A percentile compares a stretch with the other conserved stretches of the same genome.
phyloP scores from a whole-genome alignment of 2,113 vertebrate species.

The Rhodinocichla rosea region DNA sequence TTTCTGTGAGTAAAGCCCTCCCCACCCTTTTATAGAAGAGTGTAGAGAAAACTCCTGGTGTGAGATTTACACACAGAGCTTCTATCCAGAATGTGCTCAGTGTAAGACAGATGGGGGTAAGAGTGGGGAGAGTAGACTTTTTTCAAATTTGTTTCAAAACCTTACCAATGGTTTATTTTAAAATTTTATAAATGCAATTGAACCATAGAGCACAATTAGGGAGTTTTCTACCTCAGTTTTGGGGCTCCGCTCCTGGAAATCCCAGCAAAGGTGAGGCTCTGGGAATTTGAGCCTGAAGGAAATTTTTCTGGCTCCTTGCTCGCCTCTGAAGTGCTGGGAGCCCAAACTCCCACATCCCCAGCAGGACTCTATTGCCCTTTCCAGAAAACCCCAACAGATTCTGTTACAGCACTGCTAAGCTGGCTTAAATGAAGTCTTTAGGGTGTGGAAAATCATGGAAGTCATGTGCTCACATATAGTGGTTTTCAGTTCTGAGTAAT shows the following conservation, averaged over 20 bases:
- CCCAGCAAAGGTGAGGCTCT: not conserved
- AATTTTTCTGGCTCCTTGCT: not conserved
- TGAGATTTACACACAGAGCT: rapidly evolving
- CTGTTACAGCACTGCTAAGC: not conserved
- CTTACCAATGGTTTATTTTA: not conserved
- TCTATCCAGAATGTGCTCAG: not conserved
- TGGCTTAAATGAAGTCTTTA: not conserved
- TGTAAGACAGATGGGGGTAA: not conserved
- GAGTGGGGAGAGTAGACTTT: not conserved
- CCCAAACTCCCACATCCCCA: not conserved
- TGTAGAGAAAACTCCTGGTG: not conserved
- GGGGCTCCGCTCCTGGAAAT: not conserved
- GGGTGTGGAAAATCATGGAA: not conserved
- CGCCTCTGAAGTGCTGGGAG: not conserved
- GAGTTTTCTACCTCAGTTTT: not conserved
- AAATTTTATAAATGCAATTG: not conserved
- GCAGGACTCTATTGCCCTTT: not conserved
- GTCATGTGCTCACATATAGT: not conserved
- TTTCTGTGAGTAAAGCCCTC: not conserved
- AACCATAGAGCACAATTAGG: not conserved
- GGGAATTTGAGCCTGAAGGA: not conserved
- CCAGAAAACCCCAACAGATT: not conserved
- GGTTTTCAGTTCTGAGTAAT: not conserved
- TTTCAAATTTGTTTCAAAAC: not conserved
- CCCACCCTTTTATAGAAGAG: not conserved